Evolutionary conservation across 2,797 vertebrate species (phyloP), one percentile per base, ranked within the genome.

Genomic region (Acropternis orthonyx): DNA sequence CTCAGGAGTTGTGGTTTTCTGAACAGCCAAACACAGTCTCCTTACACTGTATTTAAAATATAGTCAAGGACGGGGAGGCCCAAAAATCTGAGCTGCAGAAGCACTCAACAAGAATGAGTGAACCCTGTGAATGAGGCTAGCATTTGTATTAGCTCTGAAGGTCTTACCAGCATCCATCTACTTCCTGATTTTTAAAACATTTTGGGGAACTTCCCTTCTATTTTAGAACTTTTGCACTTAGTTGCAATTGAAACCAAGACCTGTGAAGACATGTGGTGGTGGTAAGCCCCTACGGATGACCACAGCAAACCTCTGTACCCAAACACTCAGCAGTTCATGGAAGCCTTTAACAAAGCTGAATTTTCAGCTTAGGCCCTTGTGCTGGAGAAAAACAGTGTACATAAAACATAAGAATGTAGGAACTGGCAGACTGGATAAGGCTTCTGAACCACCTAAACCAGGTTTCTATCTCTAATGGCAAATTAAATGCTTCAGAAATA

Each of bases 181-280:
- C 76, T 95, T 96, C 80, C 88, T 52, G 22, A 58, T 86, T 96
- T 96, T 58, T 91, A 79, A 89, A 96, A 74, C 30, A 32, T 17
- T 71, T 71, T 66, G 51, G 32, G 88, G 55, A 93, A 81, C 15
- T 36, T 66, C 7, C 15, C 65, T 89, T 83, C 32, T 94, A 67
- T 92, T 96, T 85, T 93, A 77, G 62, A 96, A 92, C 93, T 96
- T 97, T 94, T 92, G 76, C 79, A 92, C 94, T 12, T 32, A 94
- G 17, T 32, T 90, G 81, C 48, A 75, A 89, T 80, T 84, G 90
- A 95, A 96, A 96, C 88, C 67, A 88, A 88, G 54, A 55, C 30
- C 79, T 77, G 73, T 88, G 76, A 95, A 92, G 58, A 54, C 0
- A 1, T 22, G 69, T n/a, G 37, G 51, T 54, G 34, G 24, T 75